Base-by-base conservation (phyloP, 2,797 vertebrate genomes). In the Sebastes hubbsi region DNA sequence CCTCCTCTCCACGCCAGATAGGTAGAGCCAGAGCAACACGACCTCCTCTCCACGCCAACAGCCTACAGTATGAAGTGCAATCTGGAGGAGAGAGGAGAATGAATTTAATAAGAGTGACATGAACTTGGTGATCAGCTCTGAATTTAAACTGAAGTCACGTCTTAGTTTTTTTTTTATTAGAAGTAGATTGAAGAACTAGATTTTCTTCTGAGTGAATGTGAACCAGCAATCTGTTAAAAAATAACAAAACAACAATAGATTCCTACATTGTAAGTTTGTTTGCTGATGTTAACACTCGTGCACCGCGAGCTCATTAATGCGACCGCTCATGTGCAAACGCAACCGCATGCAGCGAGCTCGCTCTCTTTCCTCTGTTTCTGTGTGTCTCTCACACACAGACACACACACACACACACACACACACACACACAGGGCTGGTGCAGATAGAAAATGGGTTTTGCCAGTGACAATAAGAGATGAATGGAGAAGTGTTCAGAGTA, bases 401-500 rank as follows among this genome's bases (percentile, higher is more conserved):
- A 55, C 58, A 66, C 70, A 52, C 74, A 58, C 32, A 27, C 29
- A 66, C 55, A 62, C n/a, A 73, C 61, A 75, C 70, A 30, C 0
- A 18, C 8, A 20, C 27, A 30, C 27, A 29, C 29, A 22, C 60
- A 13, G 13, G 0, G 0, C 71, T 54, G 68, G 72, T 67, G 77
- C 84, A 78, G 77, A 84, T 75, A 88, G 86, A 85, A 93, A 93
- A 93, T 90, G 78, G 84, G 73, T 89, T 91, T 92, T 88, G 86
- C 87, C 83, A 38, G 54, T 83, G 89, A 93, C 89, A 91, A 93
- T 91, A 90, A 74, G 86, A 91, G 91, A 94, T 91, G 89, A 94
- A 93, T 94, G 89, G 88, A 90, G 89, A 89, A 86, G 88, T 89
- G 89, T 90, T 88, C 77, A 55, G 93, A 92, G 92, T 91, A 92